A percentile compares a stretch with the other conserved stretches of the same genome.
Evolutionary conservation across 2,797 vertebrate genomes (phyloP).

Genomic region (Alosa sapidissima): DNA sequence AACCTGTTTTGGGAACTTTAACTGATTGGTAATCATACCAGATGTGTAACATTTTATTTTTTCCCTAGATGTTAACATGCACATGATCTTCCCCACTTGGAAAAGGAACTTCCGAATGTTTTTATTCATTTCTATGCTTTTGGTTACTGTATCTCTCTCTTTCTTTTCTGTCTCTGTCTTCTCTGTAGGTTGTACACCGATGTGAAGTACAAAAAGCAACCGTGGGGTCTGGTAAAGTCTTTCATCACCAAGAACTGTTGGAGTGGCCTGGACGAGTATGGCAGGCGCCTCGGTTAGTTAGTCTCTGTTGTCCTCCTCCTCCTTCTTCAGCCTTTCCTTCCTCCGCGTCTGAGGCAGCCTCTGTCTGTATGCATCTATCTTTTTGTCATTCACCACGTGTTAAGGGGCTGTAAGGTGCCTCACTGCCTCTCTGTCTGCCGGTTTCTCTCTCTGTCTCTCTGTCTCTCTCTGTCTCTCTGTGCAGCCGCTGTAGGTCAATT

Average conservation of each 20-base stretch:
- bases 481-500: slow-evolving; percentile 26
- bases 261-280: slow-evolving; percentile 90
- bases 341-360: background rate
- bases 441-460: background rate
- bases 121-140: background rate
- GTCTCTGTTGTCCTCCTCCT: background rate
- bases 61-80: no score
- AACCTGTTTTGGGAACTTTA: no score
- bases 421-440: background rate
- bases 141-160: background rate
- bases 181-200: slow-evolving; percentile 85
- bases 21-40: no score
- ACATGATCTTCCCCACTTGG: no score
- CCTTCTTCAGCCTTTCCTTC: background rate
- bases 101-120: background rate
- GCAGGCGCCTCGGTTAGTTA: slow-evolving; percentile 79
- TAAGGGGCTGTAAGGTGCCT: background rate
- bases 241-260: slow-evolving; percentile 96
- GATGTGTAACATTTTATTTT: no score
- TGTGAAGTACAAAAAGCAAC: slow-evolving; percentile 93
- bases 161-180: background rate
- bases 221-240: slow-evolving; percentile 91
- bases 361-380: background rate
- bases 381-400: background rate
- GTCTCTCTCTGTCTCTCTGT: background rate